Base-by-base conservation (phyloP, 2,113 vertebrate genomes). In the Paralichthys olivaceus region DNA sequence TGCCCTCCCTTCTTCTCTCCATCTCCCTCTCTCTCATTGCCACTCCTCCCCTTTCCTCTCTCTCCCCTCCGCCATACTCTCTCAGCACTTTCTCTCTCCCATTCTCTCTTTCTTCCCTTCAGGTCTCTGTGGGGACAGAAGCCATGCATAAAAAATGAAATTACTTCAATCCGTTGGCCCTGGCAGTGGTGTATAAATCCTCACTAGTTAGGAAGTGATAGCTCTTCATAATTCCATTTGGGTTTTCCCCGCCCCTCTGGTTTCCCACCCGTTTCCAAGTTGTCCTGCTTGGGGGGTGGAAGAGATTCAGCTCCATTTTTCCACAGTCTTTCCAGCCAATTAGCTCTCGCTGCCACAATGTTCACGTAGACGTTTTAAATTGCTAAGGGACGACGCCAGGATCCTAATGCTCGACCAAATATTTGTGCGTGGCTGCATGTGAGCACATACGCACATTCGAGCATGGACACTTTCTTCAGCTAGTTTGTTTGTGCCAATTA, bases 121-220 rank as follows among this genome's bases (percentile, higher is more conserved):
- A 79, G 81, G 86, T 89, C 82, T 87, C 86, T 57, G 75, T 72
- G 73, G 86, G 88, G 84, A 91, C 90, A 82, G 86, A 90, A 87
- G 77, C 75, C 88, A 90, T 90, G 90, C 91, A 92, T 92, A 84
- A 87, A 88, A 90, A 92, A 92, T 90, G 75, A 92, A 91, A 92
- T 90, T 84, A 90, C 87, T 91, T 92, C 80, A 90, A 84, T 87
- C 85, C 74, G 77, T 87, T 87, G 86, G 90, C 84, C 79, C 86
- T 84, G 86, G 83, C 87, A 84, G 73, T 74, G 79, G 58, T 49
- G 67, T 90, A 81, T 90, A 93, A 91, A 91, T 91, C 86, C 90
- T 91, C 85, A 82, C 84, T 83, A 87, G 89, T 91, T 91, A 89
- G 87, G 75, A 90, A 90, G 83, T 71, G 85, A 93, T 91, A 89